Evolutionary conservation across 1,140 invertebrate species (phyloP).

Genomic region (Cecropterus lyciades): DNA sequence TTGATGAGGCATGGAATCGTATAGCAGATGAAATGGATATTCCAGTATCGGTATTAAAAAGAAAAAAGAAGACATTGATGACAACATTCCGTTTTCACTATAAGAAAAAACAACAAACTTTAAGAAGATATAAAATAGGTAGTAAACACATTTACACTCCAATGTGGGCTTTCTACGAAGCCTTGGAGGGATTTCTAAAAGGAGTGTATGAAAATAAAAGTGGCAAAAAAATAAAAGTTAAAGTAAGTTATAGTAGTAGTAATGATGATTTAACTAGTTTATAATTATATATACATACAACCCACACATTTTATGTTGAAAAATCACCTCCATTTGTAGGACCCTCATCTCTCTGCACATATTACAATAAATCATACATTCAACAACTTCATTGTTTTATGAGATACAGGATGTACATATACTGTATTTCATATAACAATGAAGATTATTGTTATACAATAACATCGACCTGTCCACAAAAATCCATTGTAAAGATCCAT

Average conservation of each 20-base stretch:
- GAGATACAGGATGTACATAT: too few relatives aligned
- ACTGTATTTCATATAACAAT: too few relatives aligned
- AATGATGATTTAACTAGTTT: too few relatives aligned
- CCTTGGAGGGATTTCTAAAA: conserved; percentile 21
- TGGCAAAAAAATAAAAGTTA: conserved; percentile 30
- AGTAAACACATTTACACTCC: conserved; percentile 33
- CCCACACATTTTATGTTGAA: too few relatives aligned
- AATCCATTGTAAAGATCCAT: too few relatives aligned
- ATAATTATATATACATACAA: too few relatives aligned
- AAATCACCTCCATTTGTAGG: too few relatives aligned
- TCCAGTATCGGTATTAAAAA: conserved; percentile 32
- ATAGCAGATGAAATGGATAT: conserved; percentile 27
- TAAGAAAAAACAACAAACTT: conserved; percentile 26
- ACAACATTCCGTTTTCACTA: conserved; percentile 28
- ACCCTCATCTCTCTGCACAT: too few relatives aligned
- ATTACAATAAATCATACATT: too few relatives aligned
- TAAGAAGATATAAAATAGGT: conserved; percentile 22
- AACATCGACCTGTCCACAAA: too few relatives aligned
- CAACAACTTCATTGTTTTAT: too few relatives aligned
- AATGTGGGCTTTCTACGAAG: conserved; percentile 30
- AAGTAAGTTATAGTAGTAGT: conserved; percentile 8
- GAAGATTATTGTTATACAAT: too few relatives aligned
- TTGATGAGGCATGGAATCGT: conserved; percentile 27
- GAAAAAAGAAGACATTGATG: conserved; percentile 29
- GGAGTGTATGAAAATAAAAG: conserved; percentile 27